Conservation (phyloP, 2,113 vertebrate genomes). For the Myiopsitta monachus region DNA sequence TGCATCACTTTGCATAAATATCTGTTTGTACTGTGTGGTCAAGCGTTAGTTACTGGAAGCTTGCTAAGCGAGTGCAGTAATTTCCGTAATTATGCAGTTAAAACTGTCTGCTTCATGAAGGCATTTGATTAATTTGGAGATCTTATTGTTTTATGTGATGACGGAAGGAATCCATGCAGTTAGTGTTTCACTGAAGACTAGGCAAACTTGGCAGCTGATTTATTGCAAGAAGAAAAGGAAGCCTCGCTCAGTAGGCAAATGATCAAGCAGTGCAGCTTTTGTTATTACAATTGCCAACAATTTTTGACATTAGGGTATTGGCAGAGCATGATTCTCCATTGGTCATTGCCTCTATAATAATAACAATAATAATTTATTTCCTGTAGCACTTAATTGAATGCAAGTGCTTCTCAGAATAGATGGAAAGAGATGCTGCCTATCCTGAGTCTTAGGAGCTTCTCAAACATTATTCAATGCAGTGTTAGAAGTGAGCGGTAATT, state of each 20-base stretch:
- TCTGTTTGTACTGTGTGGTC: not conserved
- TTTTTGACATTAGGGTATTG: not conserved
- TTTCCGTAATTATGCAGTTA: conserved; percentile 19
- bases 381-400: not conserved
- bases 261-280: not conserved
- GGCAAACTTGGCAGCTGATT: not conserved
- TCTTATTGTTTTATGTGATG: not conserved
- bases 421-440: not conserved
- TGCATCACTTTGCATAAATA: not conserved
- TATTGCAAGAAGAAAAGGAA: not conserved
- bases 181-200: not conserved
- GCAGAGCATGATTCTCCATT: not conserved
- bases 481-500: not conserved
- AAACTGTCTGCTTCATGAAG: not conserved
- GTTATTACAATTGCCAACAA: not conserved
- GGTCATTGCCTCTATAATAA: not conserved
- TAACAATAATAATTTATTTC: not conserved
- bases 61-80: not conserved
- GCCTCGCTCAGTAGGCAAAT: not conserved
- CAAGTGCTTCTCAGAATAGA: not conserved
- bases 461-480: not conserved
- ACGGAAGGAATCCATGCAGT: not conserved
- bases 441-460: not conserved
- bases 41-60: not conserved
- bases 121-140: conserved; percentile 10